Evolutionary conservation across 2,113 vertebrate species (phyloP).

Genomic region (Xenus cinereus): DNA sequence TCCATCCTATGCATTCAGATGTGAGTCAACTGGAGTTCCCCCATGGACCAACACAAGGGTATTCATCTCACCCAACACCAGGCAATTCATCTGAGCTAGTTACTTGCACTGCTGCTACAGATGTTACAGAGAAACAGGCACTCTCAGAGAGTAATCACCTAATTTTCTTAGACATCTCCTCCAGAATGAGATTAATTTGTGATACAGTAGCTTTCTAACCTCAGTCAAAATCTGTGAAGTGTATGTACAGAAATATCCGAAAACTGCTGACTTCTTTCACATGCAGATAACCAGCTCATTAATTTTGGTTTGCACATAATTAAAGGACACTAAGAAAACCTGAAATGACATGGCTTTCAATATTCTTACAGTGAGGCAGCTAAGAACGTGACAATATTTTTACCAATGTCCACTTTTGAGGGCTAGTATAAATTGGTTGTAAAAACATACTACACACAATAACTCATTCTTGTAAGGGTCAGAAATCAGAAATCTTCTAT

Average conservation of each 20-base stretch:
- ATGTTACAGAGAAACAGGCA: background rate
- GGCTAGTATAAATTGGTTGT: background rate
- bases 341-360: background rate
- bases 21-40: background rate
- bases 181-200: conserved; percentile 41
- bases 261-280: conserved; percentile 40
- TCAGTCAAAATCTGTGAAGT: conserved; percentile 7
- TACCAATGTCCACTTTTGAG: background rate
- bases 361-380: background rate
- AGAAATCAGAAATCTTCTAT: background rate
- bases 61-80: background rate
- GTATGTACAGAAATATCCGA: background rate
- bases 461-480: background rate
- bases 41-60: fast-evolving
- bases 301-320: conserved; percentile 11
- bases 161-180: conserved; percentile 20
- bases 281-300: conserved; percentile 9
- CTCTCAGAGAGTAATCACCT: conserved; percentile 2
- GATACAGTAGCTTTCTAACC: conserved; percentile 21
- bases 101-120: background rate
- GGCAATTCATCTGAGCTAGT: background rate
- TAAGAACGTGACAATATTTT: background rate
- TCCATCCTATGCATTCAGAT: background rate
- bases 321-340: background rate
- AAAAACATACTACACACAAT: background rate